Base-by-base conservation (phyloP, 1,140 invertebrate genomes). In the Drosophila albomicans region DNA sequence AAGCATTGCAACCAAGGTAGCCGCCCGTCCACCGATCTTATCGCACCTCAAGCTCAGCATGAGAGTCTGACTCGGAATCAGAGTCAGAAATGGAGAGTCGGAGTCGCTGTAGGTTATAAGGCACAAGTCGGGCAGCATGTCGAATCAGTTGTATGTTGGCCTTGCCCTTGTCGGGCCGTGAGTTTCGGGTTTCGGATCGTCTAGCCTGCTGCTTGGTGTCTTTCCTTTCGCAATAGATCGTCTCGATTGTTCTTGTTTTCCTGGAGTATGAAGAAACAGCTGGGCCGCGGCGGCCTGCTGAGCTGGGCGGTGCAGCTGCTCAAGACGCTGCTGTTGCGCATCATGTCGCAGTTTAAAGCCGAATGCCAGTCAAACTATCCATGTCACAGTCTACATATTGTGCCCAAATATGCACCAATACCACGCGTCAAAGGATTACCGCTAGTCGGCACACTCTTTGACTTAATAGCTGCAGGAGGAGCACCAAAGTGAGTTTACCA, bases 401-500 rank as follows among this genome's bases (percentile, higher is more conserved):
- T 71, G 13, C 52, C 78, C n/a, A 90, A 85, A 74, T 81, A 70
- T 56, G 49, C 54, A 59, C 62, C 72, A 11, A 86, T 90, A 54
- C 86, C 86, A 1, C 49, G 62, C 20, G 85, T 88, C 0, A 93
- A 91, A 67, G 93, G 94, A 2, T 78, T 95, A 16, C 95, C 95
- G 4, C 2, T 95, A 0, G 68, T 95, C 5, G 95, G 95, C 2
- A 95, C 94, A 8, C 79, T 93, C 13, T 82, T 94, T 20, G 93
- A 93, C 62, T 71, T 95, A 3, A 81, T 95, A 11, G 80, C 82
- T n/a, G 91, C 93, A 10, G 95, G 94, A 8, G 93, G 93, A 15
- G 89, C 93, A 2, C 88, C 92, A 20, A 89, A 94, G 90, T 93
- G 81, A 91, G 82, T 13, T 90, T 43, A 43, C 15, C 45, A 30